phyloP scores from a whole-genome alignment of 2,888 invertebrate species.

The Callosobruchus maculatus region DNA sequence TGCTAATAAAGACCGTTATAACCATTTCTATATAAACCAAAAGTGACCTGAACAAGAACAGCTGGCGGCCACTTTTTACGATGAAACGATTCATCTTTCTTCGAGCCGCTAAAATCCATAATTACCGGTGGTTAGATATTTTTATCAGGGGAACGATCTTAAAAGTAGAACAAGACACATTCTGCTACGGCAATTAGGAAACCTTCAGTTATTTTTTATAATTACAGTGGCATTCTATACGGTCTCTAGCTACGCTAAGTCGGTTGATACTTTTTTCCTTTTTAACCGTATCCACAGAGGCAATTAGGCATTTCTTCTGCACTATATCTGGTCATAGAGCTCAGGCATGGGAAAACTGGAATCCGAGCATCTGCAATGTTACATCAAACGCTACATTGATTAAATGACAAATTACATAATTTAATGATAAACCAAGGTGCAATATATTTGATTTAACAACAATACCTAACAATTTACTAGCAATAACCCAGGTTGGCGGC shows the following conservation, averaged over 20 bases:
- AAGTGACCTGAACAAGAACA: neutral
- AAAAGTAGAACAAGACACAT: slow-evolving; percentile 31
- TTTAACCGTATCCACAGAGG: slow-evolving; percentile 29
- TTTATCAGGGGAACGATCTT: slow-evolving; percentile 13
- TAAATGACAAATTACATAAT: neutral
- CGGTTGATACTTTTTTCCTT: slow-evolving; percentile 26
- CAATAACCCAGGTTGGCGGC: too few species aligned
- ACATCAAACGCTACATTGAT: neutral
- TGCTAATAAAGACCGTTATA: neutral
- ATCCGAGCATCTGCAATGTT: neutral
- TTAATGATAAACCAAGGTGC: too few species aligned
- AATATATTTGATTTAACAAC: too few species aligned
- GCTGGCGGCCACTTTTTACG: neutral
- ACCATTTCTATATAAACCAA: neutral
- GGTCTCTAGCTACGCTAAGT: slow-evolving; percentile 32
- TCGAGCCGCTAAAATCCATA: neutral
- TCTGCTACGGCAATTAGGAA: slow-evolving; percentile 42
- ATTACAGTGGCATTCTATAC: slow-evolving; percentile 40
- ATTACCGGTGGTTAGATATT: neutral
- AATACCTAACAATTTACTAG: too few species aligned
- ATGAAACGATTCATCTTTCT: neutral
- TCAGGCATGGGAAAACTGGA: neutral
- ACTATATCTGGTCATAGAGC: neutral
- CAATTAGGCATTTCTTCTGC: slow-evolving; percentile 25
- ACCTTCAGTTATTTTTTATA: slow-evolving; percentile 26